Base-by-base conservation (phyloP, 2,888 invertebrate species). In the Hipparchia sbordonii region DNA sequence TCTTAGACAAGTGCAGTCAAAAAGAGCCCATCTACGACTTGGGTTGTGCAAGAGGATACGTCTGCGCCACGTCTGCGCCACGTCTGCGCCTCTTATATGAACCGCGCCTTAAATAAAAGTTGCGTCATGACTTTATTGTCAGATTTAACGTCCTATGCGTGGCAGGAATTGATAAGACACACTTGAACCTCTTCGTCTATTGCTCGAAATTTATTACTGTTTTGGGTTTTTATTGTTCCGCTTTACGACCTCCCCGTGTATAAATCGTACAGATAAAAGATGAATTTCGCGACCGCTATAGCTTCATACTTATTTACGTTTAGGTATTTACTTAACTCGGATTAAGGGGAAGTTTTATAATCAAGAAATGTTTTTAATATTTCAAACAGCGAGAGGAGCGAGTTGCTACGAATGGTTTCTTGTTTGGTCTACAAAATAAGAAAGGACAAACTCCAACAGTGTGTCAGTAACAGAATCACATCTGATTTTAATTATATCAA, bases 161-260 rank as follows among this genome's bases (percentile, higher is more conserved):
- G 89, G 90, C 89, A 88, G 88, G 89, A 92, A 93, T 93, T 94
- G 94, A 94, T 94, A 94, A 94, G 93, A 90, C 89, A 84, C 86
- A 89, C 88, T 91, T 89, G 89, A 93, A 91, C 93, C 93, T 93
- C 92, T 89, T 93, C 93, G 90, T 92, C 93, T 93, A 93, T 93
- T 93, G 92, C 92, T 89, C 85, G 88, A 92, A 94, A 94, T 94
- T 94, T 94, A 94, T 94, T 91, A 91, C 93, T 94, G 94, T 94
- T 94, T 94, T 94, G 94, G 93, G 93, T 94, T 94, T 94, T 94
- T 94, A 94, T 94, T 94, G 94, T 94, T 94, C 91, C 92, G 93
- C 93, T 94, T 94, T 94, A 94, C 92, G 91, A 91, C 93, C 91
- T 92, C 86, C 87, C 87, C 92, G 90, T 89, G 85, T 90, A 93